Evolutionary conservation across 2,797 vertebrate genomes (phyloP), one percentile per base, ranked within the genome.

Genomic region (Lepus oiostolus): DNA sequence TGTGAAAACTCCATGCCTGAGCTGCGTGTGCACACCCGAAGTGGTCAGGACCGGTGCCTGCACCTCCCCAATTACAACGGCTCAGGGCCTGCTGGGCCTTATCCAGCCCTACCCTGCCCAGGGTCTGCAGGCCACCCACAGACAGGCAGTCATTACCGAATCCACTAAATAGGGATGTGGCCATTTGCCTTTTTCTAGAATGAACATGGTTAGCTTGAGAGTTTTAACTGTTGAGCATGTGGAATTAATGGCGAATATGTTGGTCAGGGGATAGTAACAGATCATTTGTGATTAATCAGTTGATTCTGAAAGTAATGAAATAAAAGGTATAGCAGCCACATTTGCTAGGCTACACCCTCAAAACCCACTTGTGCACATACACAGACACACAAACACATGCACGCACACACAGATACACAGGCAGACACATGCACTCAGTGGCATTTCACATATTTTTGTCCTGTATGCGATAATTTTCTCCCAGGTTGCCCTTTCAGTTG

Each of bases 221-320:
- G 60, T 74, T 86, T 76, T 85, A 62, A 94, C 89, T 93, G 91
- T 84, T 89, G 93, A 95, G 71, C 71, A 70, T 84, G 50, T 91
- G 35, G 94, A 77, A 92, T 90, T 87, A 94, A 75, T 84, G 63
- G 67, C 22, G 89, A 94, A 94, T 93, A 94, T 91, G 95, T 95
- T 91, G 38, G 54, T 96, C 81, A 54, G 89, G 54, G 32, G 14
- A 50, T 95, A 72, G 76, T 62, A 87, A 72, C 89, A 95, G 67
- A 80, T 84, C n/a, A 65, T 88, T 94, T 76, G 26, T 65, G 76
- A 83, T 93, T 88, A 47, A 72, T 77, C 74, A 82, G 71, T 85
- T 91, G 76, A 86, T 84, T 90, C 28, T 47, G 35, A 94, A 96
- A 38, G 62, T 77, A 86, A 54, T 80, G 42, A 92, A 93, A 79